Conservation (phyloP, 2,888 invertebrate genomes). For the Tribolium freemani region DNA sequence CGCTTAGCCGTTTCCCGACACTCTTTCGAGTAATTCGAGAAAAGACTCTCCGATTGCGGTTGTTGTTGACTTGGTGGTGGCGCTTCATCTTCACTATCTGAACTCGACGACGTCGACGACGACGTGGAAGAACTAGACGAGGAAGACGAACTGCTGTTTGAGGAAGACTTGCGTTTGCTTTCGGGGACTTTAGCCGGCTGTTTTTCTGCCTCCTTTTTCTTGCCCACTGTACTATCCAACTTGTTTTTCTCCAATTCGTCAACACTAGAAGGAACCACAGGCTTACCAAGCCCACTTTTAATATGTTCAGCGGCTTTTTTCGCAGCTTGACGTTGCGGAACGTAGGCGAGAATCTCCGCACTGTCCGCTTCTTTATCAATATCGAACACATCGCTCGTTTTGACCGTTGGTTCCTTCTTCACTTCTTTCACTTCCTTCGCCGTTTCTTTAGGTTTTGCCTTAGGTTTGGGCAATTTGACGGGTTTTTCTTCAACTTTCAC, state of each 20-base stretch:
- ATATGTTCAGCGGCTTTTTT: slow-evolving; percentile 93
- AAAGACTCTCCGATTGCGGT: slow-evolving; percentile 65
- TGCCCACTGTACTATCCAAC: slow-evolving; percentile 53
- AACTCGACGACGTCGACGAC: slow-evolving; percentile 71
- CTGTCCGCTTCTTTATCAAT: slow-evolving; percentile 75
- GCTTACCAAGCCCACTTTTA: slow-evolving; percentile 81
- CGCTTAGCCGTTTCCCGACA: slow-evolving; percentile 63
- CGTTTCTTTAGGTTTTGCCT: slow-evolving; percentile 63
- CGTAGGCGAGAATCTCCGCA: slow-evolving; percentile 81
- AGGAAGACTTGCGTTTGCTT: slow-evolving; percentile 70
- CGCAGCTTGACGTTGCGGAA: slow-evolving; percentile 91
- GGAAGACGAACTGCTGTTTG: slow-evolving; percentile 72
- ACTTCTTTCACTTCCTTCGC: slow-evolving; percentile 50
- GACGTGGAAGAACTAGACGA: slow-evolving; percentile 68
- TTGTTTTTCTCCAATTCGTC: slow-evolving; percentile 63
- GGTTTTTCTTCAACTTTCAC: slow-evolving; percentile 53
- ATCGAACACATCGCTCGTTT: slow-evolving; percentile 69
- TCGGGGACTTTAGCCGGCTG: slow-evolving; percentile 61
- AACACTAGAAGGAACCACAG: slow-evolving; percentile 60
- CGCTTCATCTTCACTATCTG: slow-evolving; percentile 73
- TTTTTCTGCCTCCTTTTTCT: slow-evolving; percentile 36
- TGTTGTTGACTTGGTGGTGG: slow-evolving; percentile 39
- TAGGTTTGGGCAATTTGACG: slow-evolving; percentile 53
- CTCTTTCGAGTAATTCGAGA: slow-evolving; percentile 52
- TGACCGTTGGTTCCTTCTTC: slow-evolving; percentile 41